Evolutionary conservation across 37 sponge, comb jelly and placozoan species (phyloP).

Genomic region (Hormiphora californensis): DNA sequence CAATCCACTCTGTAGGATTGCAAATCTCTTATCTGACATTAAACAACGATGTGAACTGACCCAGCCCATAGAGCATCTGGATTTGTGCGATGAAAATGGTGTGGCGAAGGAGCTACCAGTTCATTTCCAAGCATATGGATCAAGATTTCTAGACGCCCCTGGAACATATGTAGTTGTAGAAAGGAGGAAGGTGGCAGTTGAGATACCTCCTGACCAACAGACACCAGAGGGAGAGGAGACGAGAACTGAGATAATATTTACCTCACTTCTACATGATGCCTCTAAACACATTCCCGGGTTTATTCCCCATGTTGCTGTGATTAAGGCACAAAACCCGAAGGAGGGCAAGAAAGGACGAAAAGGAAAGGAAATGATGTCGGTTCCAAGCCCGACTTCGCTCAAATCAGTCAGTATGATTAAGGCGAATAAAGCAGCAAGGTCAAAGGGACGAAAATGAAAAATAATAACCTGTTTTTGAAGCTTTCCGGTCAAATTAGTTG

Average conservation of each 20-base stretch:
- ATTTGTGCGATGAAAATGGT: slow-evolving; percentile 41
- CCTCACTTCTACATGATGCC: slow-evolving; percentile 4
- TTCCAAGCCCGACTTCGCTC: background rate
- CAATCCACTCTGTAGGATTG: background rate
- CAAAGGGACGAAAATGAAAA: background rate
- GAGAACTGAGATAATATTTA: background rate
- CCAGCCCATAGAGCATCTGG: background rate
- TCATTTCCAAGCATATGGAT: background rate
- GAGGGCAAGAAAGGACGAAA: background rate
- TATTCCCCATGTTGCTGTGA: background rate
- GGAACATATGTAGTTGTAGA: slow-evolving; percentile 31
- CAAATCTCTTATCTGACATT: background rate
- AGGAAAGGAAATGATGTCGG: background rate
- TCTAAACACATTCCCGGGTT: slow-evolving; percentile 1
- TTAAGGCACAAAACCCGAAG: background rate
- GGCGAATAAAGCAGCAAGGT: background rate
- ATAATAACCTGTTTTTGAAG: background rate
- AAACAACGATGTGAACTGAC: background rate
- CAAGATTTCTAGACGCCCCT: background rate
- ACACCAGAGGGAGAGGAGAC: background rate
- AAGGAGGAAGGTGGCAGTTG: background rate
- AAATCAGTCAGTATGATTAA: too few relatives aligned
- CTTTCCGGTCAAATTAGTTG: too few relatives aligned
- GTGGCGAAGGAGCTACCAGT: slow-evolving; percentile 1
- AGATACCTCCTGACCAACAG: background rate